Percentiles rank a stretch among this genome's conserved stretches.
Conservation (phyloP, 92 coral and sea anemone species). For the Pocillopora meandrina region DNA sequence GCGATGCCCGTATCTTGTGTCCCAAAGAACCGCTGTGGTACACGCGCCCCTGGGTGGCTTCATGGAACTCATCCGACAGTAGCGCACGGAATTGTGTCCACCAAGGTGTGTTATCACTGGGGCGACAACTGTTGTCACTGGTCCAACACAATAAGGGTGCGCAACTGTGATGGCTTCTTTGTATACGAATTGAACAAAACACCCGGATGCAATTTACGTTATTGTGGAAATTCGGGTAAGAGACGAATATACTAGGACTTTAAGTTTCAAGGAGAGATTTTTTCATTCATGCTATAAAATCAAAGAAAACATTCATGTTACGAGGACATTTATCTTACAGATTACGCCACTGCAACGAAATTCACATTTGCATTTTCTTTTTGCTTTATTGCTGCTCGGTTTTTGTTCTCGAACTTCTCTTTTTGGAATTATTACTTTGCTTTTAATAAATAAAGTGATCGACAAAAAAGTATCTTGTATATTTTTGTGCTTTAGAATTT, state of each 20-base stretch:
- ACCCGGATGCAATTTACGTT: not conserved
- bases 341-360: too few species aligned
- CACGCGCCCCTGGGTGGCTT: conserved; percentile 12
- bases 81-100: not conserved
- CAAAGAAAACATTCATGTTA: too few species aligned
- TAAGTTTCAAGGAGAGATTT: too few species aligned
- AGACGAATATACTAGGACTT: not conserved
- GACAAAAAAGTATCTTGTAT: too few species aligned
- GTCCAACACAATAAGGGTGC: not conserved
- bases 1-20: conserved; percentile 7
- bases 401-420: too few species aligned
- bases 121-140: conserved; percentile 4
- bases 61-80: not conserved
- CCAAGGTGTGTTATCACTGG: conserved; percentile 6
- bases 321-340: too few species aligned
- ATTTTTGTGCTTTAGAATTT: too few species aligned
- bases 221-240: conserved; percentile 22
- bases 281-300: too few species aligned
- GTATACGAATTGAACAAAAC: conserved; percentile 9
- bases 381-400: too few species aligned
- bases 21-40: conserved; percentile 14
- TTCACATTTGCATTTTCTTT: too few species aligned
- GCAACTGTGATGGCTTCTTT: conserved; percentile 2
- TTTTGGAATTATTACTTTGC: too few species aligned
- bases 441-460: too few species aligned